Evolutionary conservation across 2,888 invertebrate genomes (phyloP).

Genomic region (Shargacucullia verbasci): DNA sequence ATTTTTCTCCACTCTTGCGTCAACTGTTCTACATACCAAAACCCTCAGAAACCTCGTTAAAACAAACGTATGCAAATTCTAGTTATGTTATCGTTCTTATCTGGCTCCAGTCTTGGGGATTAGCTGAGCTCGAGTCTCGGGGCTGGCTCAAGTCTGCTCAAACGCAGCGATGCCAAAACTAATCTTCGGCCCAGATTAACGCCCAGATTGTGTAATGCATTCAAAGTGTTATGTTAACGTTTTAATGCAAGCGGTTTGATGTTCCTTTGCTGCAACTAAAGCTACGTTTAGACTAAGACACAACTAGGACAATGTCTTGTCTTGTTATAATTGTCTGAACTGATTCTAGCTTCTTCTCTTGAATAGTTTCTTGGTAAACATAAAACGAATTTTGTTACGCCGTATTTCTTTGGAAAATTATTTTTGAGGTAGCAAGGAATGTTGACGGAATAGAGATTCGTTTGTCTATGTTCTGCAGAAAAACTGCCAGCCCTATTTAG

Average conservation of each 20-base stretch:
- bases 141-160: constrained; percentile 52
- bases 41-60: constrained; percentile 51
- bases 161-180: constrained; percentile 57
- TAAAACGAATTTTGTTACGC: too few relatives aligned
- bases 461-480: too few relatives aligned
- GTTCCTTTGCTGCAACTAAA: constrained; percentile 22
- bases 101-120: constrained; percentile 54
- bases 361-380: too few relatives aligned
- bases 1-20: constrained; percentile 14
- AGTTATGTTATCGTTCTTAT: constrained; percentile 59
- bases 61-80: constrained; percentile 57
- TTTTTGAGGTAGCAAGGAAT: too few relatives aligned
- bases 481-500: too few relatives aligned
- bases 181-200: constrained; percentile 58
- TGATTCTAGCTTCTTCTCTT: too few relatives aligned
- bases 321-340: too few relatives aligned
- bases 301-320: constrained; percentile 11
- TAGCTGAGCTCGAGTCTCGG: constrained; percentile 37
- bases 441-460: too few relatives aligned
- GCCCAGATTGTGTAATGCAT: constrained; percentile 60
- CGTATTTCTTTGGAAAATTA: too few relatives aligned
- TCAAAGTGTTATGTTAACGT: constrained; percentile 57
- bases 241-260: constrained; percentile 50
- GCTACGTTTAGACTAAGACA: constrained; percentile 9
- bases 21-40: constrained; percentile 49